phyloP scores from a whole-genome alignment of 1,140 invertebrate species.

The Homalodisca vitripennis region DNA sequence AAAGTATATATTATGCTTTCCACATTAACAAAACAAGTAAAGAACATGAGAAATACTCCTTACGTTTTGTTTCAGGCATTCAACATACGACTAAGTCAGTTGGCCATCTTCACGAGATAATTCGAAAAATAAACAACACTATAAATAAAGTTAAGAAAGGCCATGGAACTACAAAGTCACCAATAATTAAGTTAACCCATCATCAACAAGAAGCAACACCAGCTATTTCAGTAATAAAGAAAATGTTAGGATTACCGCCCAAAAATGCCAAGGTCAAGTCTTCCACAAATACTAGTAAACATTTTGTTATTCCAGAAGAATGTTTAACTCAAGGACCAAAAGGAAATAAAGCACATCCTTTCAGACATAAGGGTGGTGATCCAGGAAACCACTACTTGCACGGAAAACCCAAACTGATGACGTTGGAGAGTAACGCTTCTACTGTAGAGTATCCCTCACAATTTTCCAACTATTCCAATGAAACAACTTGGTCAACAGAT shows the following conservation, averaged over 20 bases:
- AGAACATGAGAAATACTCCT: not conserved
- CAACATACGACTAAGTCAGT: no score
- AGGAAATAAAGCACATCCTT: no score
- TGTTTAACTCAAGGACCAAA: no score
- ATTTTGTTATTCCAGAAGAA: no score
- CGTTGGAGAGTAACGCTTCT: no score
- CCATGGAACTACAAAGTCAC: not conserved
- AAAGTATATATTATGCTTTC: not conserved
- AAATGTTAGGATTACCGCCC: not conserved
- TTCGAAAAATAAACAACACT: no score
- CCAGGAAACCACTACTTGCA: constrained; percentile 8
- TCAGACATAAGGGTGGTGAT: not conserved
- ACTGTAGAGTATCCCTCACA: no score
- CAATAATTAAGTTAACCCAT: not conserved
- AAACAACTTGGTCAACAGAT: no score
- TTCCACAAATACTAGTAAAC: not conserved
- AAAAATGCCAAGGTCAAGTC: not conserved
- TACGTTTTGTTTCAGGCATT: not conserved
- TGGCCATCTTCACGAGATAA: no score
- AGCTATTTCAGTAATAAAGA: not conserved
- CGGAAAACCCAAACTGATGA: not conserved
- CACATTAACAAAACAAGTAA: not conserved
- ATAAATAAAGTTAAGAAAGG: not conserved
- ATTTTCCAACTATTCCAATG: no score
- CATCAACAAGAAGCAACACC: not conserved